Base-by-base conservation (phyloP, 2,797 vertebrate species). In the Buphagus erythrorhynchus region DNA sequence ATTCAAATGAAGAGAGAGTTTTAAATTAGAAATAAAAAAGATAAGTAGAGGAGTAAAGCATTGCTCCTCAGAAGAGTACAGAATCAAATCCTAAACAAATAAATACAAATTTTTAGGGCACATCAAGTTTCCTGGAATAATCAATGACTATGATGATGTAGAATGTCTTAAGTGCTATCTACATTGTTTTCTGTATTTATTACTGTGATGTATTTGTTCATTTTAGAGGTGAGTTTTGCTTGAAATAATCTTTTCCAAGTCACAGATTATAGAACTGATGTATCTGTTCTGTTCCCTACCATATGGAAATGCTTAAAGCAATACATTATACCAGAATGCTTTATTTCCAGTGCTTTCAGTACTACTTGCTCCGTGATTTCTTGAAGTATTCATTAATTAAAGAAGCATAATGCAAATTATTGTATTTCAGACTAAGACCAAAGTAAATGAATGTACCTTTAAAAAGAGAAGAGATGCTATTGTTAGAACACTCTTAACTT, bases 361-460 rank as follows among this genome's bases (percentile, higher is more conserved):
- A 33, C 22, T 75, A 35, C 58, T 88, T 72, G 42, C 55, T 61
- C 43, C 40, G 26, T 76, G 48, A 63, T 92, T 94, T 91, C 52
- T 81, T 91, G 51, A 94, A 79, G 49, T 49, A 81, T 82, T 77
- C 36, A 62, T 88, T 91, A 73, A 71, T 85, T 95, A 87, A 57
- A 11, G 22, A 93, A 52, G 13, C 54, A 78, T 58, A 90, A 62
- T 52, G 29, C 45, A 88, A 76, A n/a, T 94, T 88, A 76, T 1
- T 82, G n/a, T 59, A 87, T 79, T 93, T 92, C 52, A 85, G 33
- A n/a, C 43, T 31, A 61, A 52, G 25, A 81, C 21, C 24, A 48
- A 93, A 88, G 58, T 66, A 94, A 79, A 84, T 58, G 72, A 76
- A 57, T 92, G 35, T 77, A 16, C 15, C 55, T 88, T 88, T 93